Conservation (phyloP, 2,888 invertebrate species). For the Trichacis sp. region DNA sequence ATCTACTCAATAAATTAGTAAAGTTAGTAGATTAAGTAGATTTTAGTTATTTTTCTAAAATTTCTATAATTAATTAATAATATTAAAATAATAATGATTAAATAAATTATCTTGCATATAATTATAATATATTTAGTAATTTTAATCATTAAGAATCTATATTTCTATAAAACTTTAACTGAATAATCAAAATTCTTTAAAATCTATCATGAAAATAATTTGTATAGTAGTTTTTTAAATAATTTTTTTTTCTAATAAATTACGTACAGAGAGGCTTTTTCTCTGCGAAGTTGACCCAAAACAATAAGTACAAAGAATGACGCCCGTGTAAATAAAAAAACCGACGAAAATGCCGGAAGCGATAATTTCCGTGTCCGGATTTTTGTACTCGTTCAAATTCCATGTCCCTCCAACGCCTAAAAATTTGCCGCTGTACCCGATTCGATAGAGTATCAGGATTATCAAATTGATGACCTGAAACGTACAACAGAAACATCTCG, state of each 20-base stretch:
- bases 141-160: no score
- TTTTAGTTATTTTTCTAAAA: no score
- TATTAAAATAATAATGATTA: no score
- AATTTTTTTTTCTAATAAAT: slow-evolving; percentile 8
- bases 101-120: slow-evolving; percentile 7
- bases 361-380: slow-evolving; percentile 88
- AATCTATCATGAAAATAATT: no score
- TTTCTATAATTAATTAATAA: no score
- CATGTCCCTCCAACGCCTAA: slow-evolving; percentile 90
- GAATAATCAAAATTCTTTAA: no score
- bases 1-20: no score
- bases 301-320: slow-evolving; percentile 80
- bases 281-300: slow-evolving; percentile 85
- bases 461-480: slow-evolving; percentile 85
- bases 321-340: slow-evolving; percentile 85
- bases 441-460: slow-evolving; percentile 83
- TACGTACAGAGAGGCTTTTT: slow-evolving; percentile 73
- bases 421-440: slow-evolving; percentile 84
- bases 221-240: not conserved
- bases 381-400: slow-evolving; percentile 91
- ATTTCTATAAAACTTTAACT: no score
- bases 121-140: no score
- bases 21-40: no score
- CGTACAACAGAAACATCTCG: no score
- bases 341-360: slow-evolving; percentile 90